A percentile compares a stretch with the other conserved stretches of the same genome.
phyloP scores from a whole-genome alignment of 1,140 invertebrate species.

The Penaeus indicus region DNA sequence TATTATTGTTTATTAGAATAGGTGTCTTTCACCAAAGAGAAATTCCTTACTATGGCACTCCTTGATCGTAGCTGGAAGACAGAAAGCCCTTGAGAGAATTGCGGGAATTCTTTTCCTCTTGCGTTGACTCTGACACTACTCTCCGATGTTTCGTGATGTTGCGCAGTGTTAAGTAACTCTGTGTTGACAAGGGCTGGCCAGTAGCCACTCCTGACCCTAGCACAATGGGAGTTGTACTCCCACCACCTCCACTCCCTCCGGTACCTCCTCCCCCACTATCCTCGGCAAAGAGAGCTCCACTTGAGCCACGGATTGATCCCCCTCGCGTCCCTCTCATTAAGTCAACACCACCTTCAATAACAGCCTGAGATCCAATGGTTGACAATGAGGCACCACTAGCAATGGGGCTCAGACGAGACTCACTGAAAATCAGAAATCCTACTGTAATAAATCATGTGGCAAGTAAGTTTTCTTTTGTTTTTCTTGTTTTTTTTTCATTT shows the following conservation, averaged over 20 bases:
- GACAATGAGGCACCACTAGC: conserved; percentile 50
- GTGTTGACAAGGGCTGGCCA: conserved; percentile 51
- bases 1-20: too few relatives aligned
- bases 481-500: too few relatives aligned
- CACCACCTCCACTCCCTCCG: conserved; percentile 35
- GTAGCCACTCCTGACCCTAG: conserved; percentile 12
- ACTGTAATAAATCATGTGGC: too few relatives aligned
- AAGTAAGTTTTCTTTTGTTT: too few relatives aligned
- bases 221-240: conserved; percentile 29
- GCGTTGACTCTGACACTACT: conserved; percentile 49
- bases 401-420: conserved; percentile 52
- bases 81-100: conserved; percentile 58
- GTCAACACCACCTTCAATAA: conserved; percentile 40
- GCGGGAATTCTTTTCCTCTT: conserved; percentile 47
- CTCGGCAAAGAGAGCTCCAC: conserved; percentile 51
- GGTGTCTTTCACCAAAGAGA: too few relatives aligned
- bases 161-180: conserved; percentile 55
- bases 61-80: conserved; percentile 54
- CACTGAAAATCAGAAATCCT: conserved; percentile 30
- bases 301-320: conserved; percentile 54
- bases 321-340: conserved; percentile 43
- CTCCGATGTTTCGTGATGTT: conserved; percentile 55
- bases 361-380: conserved; percentile 43
- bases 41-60: conserved; percentile 37
- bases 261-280: conserved; percentile 30